Evolutionary conservation across 2,113 vertebrate genomes (phyloP).

Genomic region (Candoia aspera): DNA sequence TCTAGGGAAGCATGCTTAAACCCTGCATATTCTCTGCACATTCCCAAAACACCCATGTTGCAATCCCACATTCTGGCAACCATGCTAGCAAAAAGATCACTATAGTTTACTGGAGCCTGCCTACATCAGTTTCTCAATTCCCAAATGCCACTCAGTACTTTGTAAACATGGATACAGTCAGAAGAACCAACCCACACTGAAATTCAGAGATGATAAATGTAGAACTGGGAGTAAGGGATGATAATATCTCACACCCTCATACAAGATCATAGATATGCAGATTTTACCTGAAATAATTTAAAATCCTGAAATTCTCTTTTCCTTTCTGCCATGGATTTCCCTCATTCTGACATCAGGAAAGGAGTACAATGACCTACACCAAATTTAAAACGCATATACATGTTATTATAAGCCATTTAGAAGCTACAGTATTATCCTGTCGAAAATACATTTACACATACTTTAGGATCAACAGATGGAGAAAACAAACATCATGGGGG

Average conservation of each 20-base stretch:
- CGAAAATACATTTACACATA: not conserved
- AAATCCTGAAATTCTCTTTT: too few species aligned
- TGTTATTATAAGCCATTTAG: too few species aligned
- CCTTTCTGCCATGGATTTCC: too few species aligned
- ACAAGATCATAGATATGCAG: not conserved
- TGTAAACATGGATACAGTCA: not conserved
- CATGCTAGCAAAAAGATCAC: too few species aligned
- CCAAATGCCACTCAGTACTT: not conserved
- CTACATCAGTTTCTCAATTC: too few species aligned
- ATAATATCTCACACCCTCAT: not conserved
- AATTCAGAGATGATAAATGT: not conserved
- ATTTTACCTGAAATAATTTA: not conserved
- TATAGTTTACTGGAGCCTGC: not conserved
- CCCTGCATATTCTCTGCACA: too few species aligned
- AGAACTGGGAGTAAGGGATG: not conserved
- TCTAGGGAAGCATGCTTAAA: not conserved
- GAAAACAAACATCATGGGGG: not conserved
- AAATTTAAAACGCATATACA: too few species aligned
- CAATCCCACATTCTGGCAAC: not conserved
- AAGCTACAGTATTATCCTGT: not conserved
- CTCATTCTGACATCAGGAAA: too few species aligned
- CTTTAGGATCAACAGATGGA: not conserved
- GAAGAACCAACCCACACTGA: not conserved
- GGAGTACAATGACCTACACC: too few species aligned
- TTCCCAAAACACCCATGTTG: not conserved